These are phyloP conservation scores for Linnaemya vulpina DNA, from an alignment of 2,888 invertebrate species.

Conservation along the genomic window DNA sequence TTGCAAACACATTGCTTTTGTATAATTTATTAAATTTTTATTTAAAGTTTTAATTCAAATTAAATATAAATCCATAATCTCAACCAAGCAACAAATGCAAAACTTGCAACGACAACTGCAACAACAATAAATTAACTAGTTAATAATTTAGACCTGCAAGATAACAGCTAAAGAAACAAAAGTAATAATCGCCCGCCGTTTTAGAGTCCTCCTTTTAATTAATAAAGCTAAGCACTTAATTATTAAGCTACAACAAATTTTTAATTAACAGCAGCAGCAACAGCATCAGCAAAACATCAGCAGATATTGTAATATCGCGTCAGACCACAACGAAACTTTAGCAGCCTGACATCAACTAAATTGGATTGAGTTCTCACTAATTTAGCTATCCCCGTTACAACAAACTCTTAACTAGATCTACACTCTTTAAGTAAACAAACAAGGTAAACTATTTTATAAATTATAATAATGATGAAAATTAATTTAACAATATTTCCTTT, in stretches of 20 bases:
- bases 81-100: constrained; percentile 12
- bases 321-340: not conserved
- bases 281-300: not conserved
- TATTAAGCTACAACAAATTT: constrained; percentile 30
- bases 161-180: constrained; percentile 19
- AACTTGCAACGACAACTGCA: constrained; percentile 10
- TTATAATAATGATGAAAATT: not conserved
- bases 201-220: constrained; percentile 48
- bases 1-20: constrained; percentile 31
- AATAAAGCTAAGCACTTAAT: constrained; percentile 4
- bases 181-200: constrained; percentile 53
- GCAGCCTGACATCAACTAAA: not conserved
- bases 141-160: constrained; percentile 20
- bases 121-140: constrained; percentile 2
- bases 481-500: not conserved
- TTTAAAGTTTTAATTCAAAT: constrained; percentile 32
- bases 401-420: not conserved
- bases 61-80: not conserved
- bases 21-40: constrained; percentile 36
- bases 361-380: not conserved
- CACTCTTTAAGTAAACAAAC: constrained; percentile 22
- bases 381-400: constrained; percentile 13
- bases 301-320: not conserved
- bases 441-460: constrained; percentile 23
- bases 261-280: constrained; percentile 15